phyloP scores from a whole-genome alignment of 1,140 invertebrate species.

The Papilio glaucus region DNA sequence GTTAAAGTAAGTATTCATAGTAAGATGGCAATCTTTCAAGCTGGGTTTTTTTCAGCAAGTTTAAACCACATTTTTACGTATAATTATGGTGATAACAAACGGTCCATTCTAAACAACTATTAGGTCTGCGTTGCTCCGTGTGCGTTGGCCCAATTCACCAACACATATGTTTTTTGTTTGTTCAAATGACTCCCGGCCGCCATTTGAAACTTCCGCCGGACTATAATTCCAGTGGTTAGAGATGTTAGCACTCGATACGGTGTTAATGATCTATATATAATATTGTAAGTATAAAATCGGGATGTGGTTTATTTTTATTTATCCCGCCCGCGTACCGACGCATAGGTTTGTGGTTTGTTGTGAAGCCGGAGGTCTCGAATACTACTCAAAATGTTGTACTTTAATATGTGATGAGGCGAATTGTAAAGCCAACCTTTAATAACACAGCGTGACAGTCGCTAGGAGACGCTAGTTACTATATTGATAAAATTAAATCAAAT shows the following conservation, averaged over 20 bases:
- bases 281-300: not conserved
- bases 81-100: not conserved
- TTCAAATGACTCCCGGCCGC: conserved; percentile 40
- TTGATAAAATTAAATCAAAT: too few relatives aligned
- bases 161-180: conserved; percentile 42
- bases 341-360: not conserved
- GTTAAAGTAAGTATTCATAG: too few relatives aligned
- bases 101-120: not conserved
- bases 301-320: not conserved
- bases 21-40: too few relatives aligned
- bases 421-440: too few relatives aligned
- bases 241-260: conserved; percentile 25
- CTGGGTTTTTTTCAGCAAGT: too few relatives aligned
- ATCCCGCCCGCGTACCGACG: not conserved
- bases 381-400: not conserved
- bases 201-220: conserved; percentile 43
- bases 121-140: not conserved
- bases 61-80: not conserved
- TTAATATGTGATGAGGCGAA: too few relatives aligned
- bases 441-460: too few relatives aligned
- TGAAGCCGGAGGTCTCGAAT: not conserved
- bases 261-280: conserved; percentile 28
- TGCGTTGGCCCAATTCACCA: not conserved
- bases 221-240: conserved; percentile 28
- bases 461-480: too few relatives aligned